Evolutionary conservation across 2,113 vertebrate genomes (phyloP), one percentile per base, ranked within the genome.

Genomic region (Siniperca chuatsi): DNA sequence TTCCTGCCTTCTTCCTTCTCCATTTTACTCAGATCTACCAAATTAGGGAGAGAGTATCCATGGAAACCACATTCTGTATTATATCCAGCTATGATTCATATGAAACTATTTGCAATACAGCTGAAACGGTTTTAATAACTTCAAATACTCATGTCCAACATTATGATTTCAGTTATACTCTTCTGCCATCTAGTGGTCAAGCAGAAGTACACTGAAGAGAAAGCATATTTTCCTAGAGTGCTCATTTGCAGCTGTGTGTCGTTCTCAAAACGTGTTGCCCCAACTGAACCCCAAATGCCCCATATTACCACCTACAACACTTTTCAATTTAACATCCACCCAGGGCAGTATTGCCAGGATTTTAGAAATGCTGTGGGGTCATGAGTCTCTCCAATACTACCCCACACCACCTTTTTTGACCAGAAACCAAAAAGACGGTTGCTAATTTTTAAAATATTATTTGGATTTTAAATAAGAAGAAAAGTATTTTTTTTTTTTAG

Each of bases 171-270:
- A 64, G 33, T 76, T 78, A 20, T 11, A 4, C 48, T 87, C 21
- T 84, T 29, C 0, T 58, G 78, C 86, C 90, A 83, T 85, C 91
- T 88, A 71, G 85, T 85, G 90, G 85, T 58, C 18, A 73, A 54
- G 1, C 5, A 78, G 25, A 33, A 4, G 18, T 44, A 81, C 23
- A 21, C 8, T 33, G 11, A 37, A 16, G 12, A 29, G 6, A 35
- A n/a, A 29, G 12, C 55, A 13, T 11, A 40, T 33, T 40, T 67
- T 58, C 46, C 20, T 7, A 21, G 15, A 40, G 10, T 16, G 33
- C 44, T 55, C 21, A 12, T 8, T 10, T 52, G 18, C 10, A 35
- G 73, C 10, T 13, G 25, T 12, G 46, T 42, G 8, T n/a, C 54
- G 25, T 48, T 57, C 18, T 60, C 8, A 37, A 46, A 60, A 48